A percentile compares a stretch with the other conserved stretches of the same genome.
These are phyloP conservation scores for Salarias fasciatus DNA, from an alignment of 2,797 vertebrate species.

Conservation along the genomic window DNA sequence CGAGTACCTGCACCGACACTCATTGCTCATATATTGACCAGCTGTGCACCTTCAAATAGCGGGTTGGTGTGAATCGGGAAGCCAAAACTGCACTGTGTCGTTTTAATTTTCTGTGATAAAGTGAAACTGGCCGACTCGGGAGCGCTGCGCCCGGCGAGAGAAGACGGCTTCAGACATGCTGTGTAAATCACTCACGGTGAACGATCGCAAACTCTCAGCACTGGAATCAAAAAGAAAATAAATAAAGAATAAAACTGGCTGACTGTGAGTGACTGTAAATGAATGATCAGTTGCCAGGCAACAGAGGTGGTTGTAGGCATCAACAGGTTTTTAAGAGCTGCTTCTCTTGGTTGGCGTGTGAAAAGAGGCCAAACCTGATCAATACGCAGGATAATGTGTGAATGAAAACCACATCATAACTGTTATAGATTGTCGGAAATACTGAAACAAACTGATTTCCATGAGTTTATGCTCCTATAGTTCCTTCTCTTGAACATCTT, in stretches of 20 bases:
- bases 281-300: conserved; percentile 71
- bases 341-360: conserved; percentile 7
- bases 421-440: too few relatives aligned
- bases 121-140: too few relatives aligned
- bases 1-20: not conserved
- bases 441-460: too few relatives aligned
- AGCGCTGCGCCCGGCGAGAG: too few relatives aligned
- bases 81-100: not conserved
- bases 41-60: not conserved
- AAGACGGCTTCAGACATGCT: too few relatives aligned
- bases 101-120: not conserved
- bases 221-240: too few relatives aligned
- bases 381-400: not conserved
- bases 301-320: conserved; percentile 59
- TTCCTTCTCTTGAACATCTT: too few relatives aligned
- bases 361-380: not conserved
- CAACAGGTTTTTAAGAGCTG: conserved; percentile 28
- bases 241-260: conserved; percentile 29
- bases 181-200: too few relatives aligned
- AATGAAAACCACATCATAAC: too few relatives aligned
- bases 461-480: too few relatives aligned
- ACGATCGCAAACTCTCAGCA: conserved; percentile 19
- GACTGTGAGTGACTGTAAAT: conserved; percentile 47
- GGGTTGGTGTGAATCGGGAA: not conserved
- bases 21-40: conserved; percentile 6